Conservation (phyloP, 2,113 vertebrate species). For the Chrysochloris asiatica region DNA sequence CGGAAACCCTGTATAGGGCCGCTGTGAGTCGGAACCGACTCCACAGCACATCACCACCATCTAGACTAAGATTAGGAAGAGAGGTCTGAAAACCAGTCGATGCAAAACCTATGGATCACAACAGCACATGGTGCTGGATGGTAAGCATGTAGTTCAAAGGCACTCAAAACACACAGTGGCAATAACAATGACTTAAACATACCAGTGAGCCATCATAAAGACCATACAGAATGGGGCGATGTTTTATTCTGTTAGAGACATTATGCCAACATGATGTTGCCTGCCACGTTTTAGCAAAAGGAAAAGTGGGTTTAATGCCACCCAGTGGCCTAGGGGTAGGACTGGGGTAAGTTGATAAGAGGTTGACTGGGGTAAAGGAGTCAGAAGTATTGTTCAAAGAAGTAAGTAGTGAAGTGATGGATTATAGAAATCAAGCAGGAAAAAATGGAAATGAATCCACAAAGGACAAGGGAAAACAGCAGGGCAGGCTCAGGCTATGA, state of each 20-base stretch:
- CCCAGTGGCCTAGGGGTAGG: not conserved
- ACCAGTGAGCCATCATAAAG: not conserved
- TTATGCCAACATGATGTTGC: not conserved
- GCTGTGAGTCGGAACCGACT: no score
- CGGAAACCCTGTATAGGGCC: no score
- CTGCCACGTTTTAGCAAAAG: not conserved
- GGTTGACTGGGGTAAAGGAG: not conserved
- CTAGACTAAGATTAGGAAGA: not conserved
- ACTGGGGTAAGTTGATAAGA: not conserved
- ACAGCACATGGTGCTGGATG: not conserved
- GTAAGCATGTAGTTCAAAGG: not conserved
- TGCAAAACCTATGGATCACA: not conserved
- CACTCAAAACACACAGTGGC: not conserved
- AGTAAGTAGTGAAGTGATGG: no score
- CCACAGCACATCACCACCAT: no score
- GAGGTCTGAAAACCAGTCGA: not conserved
- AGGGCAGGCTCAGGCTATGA: not conserved
- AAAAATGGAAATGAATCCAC: fast-evolving
- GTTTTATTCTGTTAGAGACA: not conserved
- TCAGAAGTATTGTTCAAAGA: not conserved
- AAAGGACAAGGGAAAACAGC: not conserved
- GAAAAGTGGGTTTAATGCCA: fast-evolving
- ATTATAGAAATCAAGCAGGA: not conserved
- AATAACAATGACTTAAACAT: not conserved
- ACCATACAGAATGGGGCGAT: not conserved